phyloP scores from a whole-genome alignment of 1,140 invertebrate genomes.

The Gryllus bimaculatus region DNA sequence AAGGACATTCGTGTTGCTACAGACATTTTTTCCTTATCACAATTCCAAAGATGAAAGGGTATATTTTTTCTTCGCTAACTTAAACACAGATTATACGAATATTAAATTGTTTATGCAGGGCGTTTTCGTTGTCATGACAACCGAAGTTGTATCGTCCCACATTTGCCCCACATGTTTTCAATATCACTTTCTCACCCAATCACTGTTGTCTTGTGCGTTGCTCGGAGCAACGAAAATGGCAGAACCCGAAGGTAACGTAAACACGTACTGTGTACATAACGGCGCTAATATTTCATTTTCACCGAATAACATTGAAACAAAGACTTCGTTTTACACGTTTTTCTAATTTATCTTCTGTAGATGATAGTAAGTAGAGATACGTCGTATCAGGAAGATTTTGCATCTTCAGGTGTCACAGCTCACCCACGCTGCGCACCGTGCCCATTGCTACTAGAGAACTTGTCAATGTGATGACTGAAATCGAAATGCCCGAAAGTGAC shows the following conservation, averaged over 20 bases:
- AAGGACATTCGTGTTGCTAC: conserved; percentile 17
- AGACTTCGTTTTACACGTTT: no score
- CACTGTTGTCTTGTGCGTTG: conserved; percentile 15
- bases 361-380: no score
- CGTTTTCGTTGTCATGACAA: conserved; percentile 16
- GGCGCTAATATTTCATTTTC: no score
- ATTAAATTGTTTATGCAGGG: conserved; percentile 7
- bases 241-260: conserved; percentile 19
- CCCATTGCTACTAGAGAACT: neutral
- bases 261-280: neutral
- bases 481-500: no score
- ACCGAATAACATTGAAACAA: no score
- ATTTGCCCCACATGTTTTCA: neutral
- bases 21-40: conserved; percentile 10
- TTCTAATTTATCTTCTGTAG: no score
- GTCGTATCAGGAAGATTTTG: neutral
- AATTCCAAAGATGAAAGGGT: neutral
- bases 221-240: conserved; percentile 22
- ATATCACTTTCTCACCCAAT: conserved; percentile 11
- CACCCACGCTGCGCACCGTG: neutral
- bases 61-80: neutral
- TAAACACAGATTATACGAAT: neutral
- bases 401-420: neutral
- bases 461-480: no score
- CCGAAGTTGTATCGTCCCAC: neutral